Base-by-base conservation (phyloP, 2,888 invertebrate genomes). In the Cerastoderma edule region DNA sequence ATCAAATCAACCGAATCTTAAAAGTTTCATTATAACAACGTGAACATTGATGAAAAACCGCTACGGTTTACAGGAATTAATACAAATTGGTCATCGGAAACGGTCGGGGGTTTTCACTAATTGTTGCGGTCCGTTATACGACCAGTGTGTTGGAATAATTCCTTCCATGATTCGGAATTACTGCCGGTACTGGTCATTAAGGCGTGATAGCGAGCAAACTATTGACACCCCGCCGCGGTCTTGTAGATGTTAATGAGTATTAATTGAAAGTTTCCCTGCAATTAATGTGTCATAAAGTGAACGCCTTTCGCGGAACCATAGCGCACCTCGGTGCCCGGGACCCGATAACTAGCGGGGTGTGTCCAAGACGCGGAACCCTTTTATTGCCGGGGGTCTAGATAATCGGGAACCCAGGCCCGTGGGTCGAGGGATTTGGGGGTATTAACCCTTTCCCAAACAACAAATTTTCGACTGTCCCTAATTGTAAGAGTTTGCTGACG, bases 211-310 rank as follows among this genome's bases (percentile, higher is more conserved):
- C 60, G 67, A 63, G 60, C 67, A 67, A 60, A 60, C 50, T 19
- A 65, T 46, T 72, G 50, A 30, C 79, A 53, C 27, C 39, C 50
- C 50, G 72, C 68, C 67, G 66, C 65, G 69, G 69, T 72, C 72
- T 75, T 79, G 79, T 79, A 75, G 66, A 79, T 44, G 69, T 68
- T 79, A 79, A 79, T 67, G 79, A 79, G 79, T 75, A 70, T 75
- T 79, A 72, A 79, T 79, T 79, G 79, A 72, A 75, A 75, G 79
- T 72, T 75, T 69, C 66, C 60, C 69, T 27, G 72, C 72, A 79
- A 79, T 79, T 79, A 79, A 72, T 72, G 72, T 79, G 79, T 75
- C 79, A 79, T 72, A 75, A 75, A 72, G 35, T 75, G 60, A 72
- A 71, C 46, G 65, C 71, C 72, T 48, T n/a, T 35, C 44, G 46